Evolutionary conservation across 2,888 invertebrate genomes (phyloP), one percentile per base, ranked within the genome.

Genomic region (Dioctria linearis): DNA sequence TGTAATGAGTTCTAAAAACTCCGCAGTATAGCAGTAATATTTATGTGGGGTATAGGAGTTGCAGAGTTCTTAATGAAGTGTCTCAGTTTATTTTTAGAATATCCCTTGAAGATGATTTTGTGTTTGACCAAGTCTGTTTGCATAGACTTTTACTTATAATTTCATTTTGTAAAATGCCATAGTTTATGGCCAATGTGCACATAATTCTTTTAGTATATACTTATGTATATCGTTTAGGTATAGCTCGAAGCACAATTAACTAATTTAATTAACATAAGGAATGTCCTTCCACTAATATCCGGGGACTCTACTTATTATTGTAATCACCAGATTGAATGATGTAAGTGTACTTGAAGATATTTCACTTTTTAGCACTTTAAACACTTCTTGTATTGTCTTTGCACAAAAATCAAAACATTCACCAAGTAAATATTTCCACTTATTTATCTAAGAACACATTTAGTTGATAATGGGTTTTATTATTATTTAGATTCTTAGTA

Each of bases 401-500:
- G 57, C 73, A 73, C 73, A 43, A 42, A 25, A 73, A n/a, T 73
- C 9, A 51, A 40, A n/a, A 40, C 59, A 73, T 57, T 42, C 73
- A 73, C 73, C 40, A 73, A 46, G 5, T 8, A 73, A 51, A 11
- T 13, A 57, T 59, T 37, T 73, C 3, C 73, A 73, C 73, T 59
- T 57, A 57, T 57, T 66, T 43, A 49, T 39, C 57, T 39, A 73
- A 73, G 11, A 59, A 11, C 73, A 73, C 57, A 42, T 43, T 69
- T 59, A 4, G 8, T 57, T 42, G 8, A 73, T 51, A 73, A 43
- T 73, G 4, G 54, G 39, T 73, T 80, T 80, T 81, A 82, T 83
- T 54, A 69, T 57, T 76, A 66, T 79, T 11, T 46, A 25, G 51
- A 69, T 37, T 69, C 43, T 69, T 69, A 51, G 3, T 73, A 25